Percentiles rank a stretch among this genome's conserved stretches.
Evolutionary conservation across 37 sponge, comb jelly and placozoan genomes (phyloP).

Genomic region (Aplysina aerophoba): DNA sequence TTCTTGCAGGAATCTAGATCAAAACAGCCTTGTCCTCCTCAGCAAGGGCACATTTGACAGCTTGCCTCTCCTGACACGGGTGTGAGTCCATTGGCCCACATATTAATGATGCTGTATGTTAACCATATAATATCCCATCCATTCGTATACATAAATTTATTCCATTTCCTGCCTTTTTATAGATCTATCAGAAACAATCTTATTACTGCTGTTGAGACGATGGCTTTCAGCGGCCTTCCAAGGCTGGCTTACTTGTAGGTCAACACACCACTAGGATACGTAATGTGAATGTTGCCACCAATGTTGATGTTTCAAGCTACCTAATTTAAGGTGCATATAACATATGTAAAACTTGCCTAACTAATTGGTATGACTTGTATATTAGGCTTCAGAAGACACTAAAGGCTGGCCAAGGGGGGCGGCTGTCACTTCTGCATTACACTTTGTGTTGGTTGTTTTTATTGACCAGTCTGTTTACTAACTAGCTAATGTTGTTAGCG

Average conservation of each 20-base stretch:
- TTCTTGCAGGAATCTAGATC: slow-evolving; percentile 14
- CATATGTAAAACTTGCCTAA: no score
- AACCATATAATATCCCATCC: no score
- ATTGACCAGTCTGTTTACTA: no score
- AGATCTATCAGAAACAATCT: slow-evolving; percentile 46
- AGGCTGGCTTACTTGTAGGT: slow-evolving; percentile 37
- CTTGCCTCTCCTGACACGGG: slow-evolving; percentile 17
- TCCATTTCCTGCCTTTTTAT: background rate
- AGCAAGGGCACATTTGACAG: slow-evolving; percentile 20
- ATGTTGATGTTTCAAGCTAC: background rate
- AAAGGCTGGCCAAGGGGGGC: no score
- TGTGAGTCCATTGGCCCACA: slow-evolving; percentile 34
- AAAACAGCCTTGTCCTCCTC: slow-evolving; percentile 21
- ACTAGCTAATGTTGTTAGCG: no score
- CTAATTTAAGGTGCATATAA: no score
- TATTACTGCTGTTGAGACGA: background rate
- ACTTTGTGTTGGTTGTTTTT: no score
- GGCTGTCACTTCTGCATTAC: no score
- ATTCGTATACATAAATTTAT: no score
- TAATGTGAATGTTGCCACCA: background rate
- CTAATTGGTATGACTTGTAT: no score
- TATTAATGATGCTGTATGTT: no score
- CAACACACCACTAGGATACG: background rate
- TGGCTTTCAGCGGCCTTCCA: slow-evolving; percentile 29
- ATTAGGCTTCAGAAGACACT: no score